Evolutionary conservation across 2,797 vertebrate genomes (phyloP), one percentile per base, ranked within the genome.

Genomic region (Gymnothorax javanicus): DNA sequence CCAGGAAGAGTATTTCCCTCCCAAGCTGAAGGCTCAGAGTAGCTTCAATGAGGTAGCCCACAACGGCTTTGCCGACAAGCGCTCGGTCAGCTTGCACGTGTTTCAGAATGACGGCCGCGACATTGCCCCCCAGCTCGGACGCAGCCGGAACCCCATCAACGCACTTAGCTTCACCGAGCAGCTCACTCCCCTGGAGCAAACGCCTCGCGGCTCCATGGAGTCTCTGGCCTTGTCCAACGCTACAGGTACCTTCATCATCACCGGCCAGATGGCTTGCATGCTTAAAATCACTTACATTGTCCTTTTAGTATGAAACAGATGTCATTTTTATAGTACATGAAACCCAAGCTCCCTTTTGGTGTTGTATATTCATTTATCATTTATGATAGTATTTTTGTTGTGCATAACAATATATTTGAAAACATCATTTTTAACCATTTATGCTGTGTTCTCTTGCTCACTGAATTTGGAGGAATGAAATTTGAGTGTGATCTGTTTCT

Each of bases 181-280:
- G 88, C 95, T 99, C 93, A 98, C 97, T 0, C 97, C 97, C 11
- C 96, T 98, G 0, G 97, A 98, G 93, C 98, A 97, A 92, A 99
- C 98, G 0, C 98, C 99, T 0, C 95, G 96, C 0, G 98, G 98
- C 75, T 99, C 99, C 88, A 98, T 98, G 95, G 99, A 99, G 91
- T 99, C 98, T 0, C 94, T 99, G 60, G 96, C 98, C 0, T 93
- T 99, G 88, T 98, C 98, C 54, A 99, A 98, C 2, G 93, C 97
- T 11, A 98, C 97, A 96, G 98, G 98, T 99, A 95, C 2, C 89
- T 12, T 0, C 67, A 11, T 23, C 58, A 1, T 25, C 4, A 4
- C 20, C 5, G 1, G 20, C 17, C 23, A 7, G n/a, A 77, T 77
- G 73, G 52, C 43, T 6, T 52, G 33, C 73, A 81, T 52, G 50